Percentiles rank a stretch among this genome's conserved stretches.
Evolutionary conservation across 2,888 invertebrate genomes (phyloP).

Genomic region (Lasioglossum figueresi): DNA sequence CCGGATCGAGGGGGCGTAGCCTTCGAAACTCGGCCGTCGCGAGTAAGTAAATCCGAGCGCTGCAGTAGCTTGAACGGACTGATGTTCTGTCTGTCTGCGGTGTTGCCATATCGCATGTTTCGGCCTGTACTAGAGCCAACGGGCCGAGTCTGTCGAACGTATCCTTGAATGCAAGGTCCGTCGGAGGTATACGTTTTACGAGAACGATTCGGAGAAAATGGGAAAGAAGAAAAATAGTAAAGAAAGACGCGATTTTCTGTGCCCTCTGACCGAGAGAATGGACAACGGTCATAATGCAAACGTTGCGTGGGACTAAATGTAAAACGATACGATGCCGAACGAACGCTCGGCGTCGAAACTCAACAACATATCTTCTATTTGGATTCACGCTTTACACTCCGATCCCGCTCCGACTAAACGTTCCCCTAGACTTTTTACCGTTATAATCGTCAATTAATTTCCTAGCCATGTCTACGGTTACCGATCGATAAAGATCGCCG

Average conservation of each 20-base stretch:
- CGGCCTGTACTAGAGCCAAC: too few relatives aligned
- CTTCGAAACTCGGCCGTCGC: too few relatives aligned
- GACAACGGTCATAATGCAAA: neutral
- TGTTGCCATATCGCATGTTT: too few relatives aligned
- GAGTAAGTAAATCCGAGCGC: too few relatives aligned
- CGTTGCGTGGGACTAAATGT: neutral
- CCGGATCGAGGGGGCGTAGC: too few relatives aligned
- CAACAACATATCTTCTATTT: slow-evolving; percentile 51
- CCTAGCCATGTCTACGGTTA: slow-evolving; percentile 28
- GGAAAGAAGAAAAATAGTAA: neutral
- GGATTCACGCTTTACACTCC: slow-evolving; percentile 52
- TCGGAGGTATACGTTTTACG: neutral
- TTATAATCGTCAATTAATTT: slow-evolving; percentile 58
- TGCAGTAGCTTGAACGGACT: too few relatives aligned
- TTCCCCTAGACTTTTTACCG: slow-evolving; percentile 1
- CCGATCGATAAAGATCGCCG: neutral
- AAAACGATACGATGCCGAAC: neutral
- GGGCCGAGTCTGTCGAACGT: neutral
- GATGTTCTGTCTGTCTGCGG: too few relatives aligned
- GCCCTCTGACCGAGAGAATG: neutral
- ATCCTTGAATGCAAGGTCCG: neutral
- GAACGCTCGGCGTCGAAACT: slow-evolving; percentile 11
- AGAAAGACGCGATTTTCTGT: neutral
- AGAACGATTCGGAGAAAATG: neutral
- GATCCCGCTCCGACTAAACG: slow-evolving; percentile 21